phyloP scores from a whole-genome alignment of 2,888 invertebrate species.

The Parapristionchus giblindavisi region DNA sequence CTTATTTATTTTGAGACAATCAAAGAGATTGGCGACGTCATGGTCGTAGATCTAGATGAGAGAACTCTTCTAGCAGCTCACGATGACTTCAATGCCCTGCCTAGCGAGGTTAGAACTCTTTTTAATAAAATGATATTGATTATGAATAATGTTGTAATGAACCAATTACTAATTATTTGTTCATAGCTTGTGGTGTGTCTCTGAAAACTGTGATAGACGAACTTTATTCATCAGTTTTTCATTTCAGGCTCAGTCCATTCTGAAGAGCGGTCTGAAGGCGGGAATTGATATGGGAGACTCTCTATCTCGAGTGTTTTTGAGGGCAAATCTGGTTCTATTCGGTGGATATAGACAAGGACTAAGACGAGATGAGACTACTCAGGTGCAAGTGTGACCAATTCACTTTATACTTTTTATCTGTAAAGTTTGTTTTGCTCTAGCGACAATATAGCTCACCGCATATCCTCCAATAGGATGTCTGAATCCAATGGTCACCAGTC shows the following conservation, averaged over 20 bases:
- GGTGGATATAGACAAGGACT: slow-evolving; percentile 81
- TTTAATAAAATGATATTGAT: too few relatives aligned
- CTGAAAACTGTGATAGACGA: not conserved
- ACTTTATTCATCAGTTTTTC: not conserved
- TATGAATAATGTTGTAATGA: too few relatives aligned
- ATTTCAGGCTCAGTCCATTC: slow-evolving; percentile 78
- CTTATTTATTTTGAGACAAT: slow-evolving; percentile 13
- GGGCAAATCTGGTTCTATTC: slow-evolving; percentile 89
- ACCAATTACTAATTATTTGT: not conserved
- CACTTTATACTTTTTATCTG: too few relatives aligned
- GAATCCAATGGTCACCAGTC: too few relatives aligned
- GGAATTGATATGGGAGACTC: slow-evolving; percentile 84
- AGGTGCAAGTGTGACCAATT: slow-evolving; percentile 36
- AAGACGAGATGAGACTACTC: slow-evolving; percentile 40
- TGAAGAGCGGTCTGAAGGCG: slow-evolving; percentile 82
- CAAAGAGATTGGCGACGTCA: slow-evolving; percentile 88
- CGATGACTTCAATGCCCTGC: slow-evolving; percentile 87
- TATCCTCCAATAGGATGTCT: too few relatives aligned
- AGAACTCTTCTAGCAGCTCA: slow-evolving; percentile 87
- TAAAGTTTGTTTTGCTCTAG: too few relatives aligned
- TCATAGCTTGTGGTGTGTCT: not conserved
- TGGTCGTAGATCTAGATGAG: slow-evolving; percentile 89
- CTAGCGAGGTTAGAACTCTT: slow-evolving; percentile 88
- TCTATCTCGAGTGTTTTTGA: slow-evolving; percentile 88
- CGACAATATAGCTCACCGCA: too few relatives aligned